Conservation (phyloP, 2,113 vertebrate species). For the Hipposideros armiger region DNA sequence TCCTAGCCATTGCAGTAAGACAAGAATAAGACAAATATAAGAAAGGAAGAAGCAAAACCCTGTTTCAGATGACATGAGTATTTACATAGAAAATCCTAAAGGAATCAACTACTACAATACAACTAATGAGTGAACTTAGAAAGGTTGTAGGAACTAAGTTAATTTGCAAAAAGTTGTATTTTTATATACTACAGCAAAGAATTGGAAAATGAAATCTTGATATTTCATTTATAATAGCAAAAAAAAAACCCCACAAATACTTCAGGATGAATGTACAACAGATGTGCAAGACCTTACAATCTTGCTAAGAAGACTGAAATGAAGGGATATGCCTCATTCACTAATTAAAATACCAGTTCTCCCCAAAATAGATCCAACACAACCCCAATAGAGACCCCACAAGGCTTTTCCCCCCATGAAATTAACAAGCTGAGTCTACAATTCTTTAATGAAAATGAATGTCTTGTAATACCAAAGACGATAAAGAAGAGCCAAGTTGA, state of each 20-base stretch:
- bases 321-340: not conserved
- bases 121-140: not conserved
- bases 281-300: not conserved
- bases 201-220: not conserved
- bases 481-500: constrained; percentile 6
- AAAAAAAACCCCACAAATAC: not conserved
- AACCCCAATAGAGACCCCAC: not conserved
- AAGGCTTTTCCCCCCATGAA: not conserved
- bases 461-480: not conserved
- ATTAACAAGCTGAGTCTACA: not conserved
- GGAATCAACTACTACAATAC: not conserved
- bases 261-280: not conserved
- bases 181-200: not conserved
- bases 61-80: not conserved
- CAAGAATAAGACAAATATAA: not conserved
- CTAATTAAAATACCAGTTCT: not conserved
- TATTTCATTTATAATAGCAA: not conserved
- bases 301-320: not conserved
- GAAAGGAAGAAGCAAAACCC: not conserved
- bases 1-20: not conserved
- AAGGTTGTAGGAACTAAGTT: not conserved
- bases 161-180: not conserved
- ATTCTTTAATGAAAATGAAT: not conserved
- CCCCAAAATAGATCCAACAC: not conserved
- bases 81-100: not conserved